Conservation (phyloP, 2,888 invertebrate genomes). For the Agapostemon virescens region DNA sequence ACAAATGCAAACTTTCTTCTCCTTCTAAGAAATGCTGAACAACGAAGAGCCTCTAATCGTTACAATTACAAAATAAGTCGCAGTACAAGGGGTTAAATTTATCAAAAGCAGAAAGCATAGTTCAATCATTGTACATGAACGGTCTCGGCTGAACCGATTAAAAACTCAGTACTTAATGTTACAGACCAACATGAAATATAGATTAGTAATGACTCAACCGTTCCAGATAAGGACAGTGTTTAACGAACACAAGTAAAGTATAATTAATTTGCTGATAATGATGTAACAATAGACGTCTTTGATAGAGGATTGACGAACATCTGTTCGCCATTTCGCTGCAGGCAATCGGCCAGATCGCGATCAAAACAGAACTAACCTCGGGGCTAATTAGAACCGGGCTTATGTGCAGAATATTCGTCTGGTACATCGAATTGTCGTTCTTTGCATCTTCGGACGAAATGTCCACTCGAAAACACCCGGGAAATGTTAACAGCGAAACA, state of each 20-base stretch:
- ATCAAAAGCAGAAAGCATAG: too few relatives aligned
- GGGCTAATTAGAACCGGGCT: neutral
- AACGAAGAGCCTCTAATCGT: too few relatives aligned
- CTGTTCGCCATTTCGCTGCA: neutral
- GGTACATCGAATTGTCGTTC: neutral
- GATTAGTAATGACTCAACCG: neutral
- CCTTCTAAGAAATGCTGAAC: too few relatives aligned
- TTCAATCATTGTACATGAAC: neutral
- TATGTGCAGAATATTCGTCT: neutral
- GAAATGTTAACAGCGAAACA: conserved; percentile 18
- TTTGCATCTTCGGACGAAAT: neutral
- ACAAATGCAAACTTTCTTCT: too few relatives aligned
- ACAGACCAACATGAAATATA: neutral
- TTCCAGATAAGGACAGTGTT: neutral
- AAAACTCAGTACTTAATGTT: neutral
- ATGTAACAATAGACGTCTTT: neutral
- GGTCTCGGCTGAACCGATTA: neutral
- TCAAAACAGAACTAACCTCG: neutral
- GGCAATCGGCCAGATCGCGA: neutral
- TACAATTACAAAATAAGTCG: too few relatives aligned
- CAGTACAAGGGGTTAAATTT: too few relatives aligned
- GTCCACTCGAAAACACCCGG: neutral
- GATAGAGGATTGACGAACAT: neutral
- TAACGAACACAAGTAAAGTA: neutral
- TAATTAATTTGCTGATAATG: neutral